Percentiles rank a stretch among this genome's conserved stretches.
Evolutionary conservation across 2,113 vertebrate genomes (phyloP).

Genomic region (Parus major): DNA sequence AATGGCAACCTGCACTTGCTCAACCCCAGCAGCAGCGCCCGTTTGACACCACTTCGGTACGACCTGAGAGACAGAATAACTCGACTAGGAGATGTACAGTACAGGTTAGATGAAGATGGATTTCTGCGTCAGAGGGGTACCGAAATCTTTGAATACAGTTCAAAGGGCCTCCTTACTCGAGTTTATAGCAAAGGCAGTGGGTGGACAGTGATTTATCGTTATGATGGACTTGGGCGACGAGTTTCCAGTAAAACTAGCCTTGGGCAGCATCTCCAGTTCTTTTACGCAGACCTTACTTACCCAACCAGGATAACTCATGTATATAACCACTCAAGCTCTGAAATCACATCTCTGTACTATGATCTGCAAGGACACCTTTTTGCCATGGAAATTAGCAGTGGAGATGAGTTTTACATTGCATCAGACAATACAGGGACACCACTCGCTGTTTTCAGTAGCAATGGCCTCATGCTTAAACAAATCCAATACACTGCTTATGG

Average conservation of each 20-base stretch:
- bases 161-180: constrained; percentile 91
- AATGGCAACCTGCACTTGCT: constrained; percentile 95
- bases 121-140: constrained; percentile 93
- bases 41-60: constrained; percentile 89
- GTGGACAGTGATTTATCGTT: constrained; percentile 94
- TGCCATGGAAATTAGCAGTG: constrained; percentile 97
- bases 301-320: constrained; percentile 94
- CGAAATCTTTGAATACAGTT: constrained; percentile 96
- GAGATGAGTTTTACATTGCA: constrained; percentile 97
- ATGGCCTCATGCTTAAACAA: constrained; percentile 94
- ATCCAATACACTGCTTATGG: constrained; percentile 97
- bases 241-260: constrained; percentile 92
- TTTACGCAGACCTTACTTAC: constrained; percentile 93
- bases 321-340: constrained; percentile 96
- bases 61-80: constrained; percentile 96
- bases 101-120: constrained; percentile 93
- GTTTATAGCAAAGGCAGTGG: constrained; percentile 95
- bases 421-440: constrained; percentile 96
- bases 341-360: constrained; percentile 97
- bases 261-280: constrained; percentile 95
- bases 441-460: constrained; percentile 93
- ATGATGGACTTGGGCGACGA: constrained; percentile 91
- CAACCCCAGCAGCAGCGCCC: constrained; percentile 89
- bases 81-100: constrained; percentile 95
- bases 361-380: constrained; percentile 97